Base-by-base conservation (phyloP, 2,797 vertebrate species). In the Gouania willdenowi region DNA sequence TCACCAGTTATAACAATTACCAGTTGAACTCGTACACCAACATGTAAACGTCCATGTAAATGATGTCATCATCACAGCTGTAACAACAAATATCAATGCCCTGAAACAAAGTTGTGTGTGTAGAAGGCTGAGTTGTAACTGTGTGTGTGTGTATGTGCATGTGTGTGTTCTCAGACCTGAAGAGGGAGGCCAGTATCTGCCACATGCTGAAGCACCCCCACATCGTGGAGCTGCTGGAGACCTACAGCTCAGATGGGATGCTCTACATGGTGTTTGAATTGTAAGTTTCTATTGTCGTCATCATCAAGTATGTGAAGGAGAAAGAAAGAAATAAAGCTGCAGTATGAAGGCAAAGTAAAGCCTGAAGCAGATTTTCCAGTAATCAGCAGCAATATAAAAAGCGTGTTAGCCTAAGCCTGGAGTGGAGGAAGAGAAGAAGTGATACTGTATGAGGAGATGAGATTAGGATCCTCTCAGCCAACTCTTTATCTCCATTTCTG, bases 261-360 rank as follows among this genome's bases (percentile, higher is more conserved):
- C 93, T 98, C 81, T 97, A 97, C 82, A 98, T 97, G 94, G 95
- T 98, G 41, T 98, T 98, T 26, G 95, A 98, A 87, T 98, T 94
- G 95, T 98, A 91, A 95, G 94, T 14, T n/a, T 13, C 13, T 14
- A 14, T 13, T n/a, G 13, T 14, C 13, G 13, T 2, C 13, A 14
- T 13, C 13, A 19, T 33, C n/a, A n/a, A n/a, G n/a, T n/a, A 8
- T 4, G 23, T 20, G 10, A 23, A 3, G 17, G 16, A 26, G 15
- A 25, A 39, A 26, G 6, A 45, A 43, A 3, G 52, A 30, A 27
- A 41, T 15, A 39, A 6, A 9, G 4, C 9, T 6, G 4, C 2
- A 1, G 4, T 2, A 14, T 16, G 33, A 12, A 23, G 11, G 3
- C n/a, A 15, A 29, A 21, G 26, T 16, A 12, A 15, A 15, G 24